Percentiles rank a stretch among this genome's conserved stretches.
phyloP scores from a whole-genome alignment of 2,113 vertebrate genomes.

The Muntiacus muntjak region DNA sequence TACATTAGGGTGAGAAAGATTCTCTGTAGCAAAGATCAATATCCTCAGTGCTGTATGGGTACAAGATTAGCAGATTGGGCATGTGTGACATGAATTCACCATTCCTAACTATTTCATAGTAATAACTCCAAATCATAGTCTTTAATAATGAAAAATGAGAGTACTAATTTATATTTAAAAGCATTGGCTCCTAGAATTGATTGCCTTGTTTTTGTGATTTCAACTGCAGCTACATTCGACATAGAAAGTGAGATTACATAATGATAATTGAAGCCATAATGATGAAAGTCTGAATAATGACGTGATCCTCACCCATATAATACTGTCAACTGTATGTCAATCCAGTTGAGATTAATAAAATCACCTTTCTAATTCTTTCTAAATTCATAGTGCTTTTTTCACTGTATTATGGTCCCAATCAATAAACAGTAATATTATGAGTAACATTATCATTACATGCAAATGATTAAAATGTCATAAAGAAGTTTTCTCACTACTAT shows the following conservation, averaged over 20 bases:
- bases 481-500: background rate
- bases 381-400: background rate
- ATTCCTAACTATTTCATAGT: background rate
- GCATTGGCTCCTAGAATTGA: background rate
- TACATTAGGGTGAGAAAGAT: background rate
- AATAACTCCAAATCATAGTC: accelerated
- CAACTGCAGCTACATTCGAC: background rate
- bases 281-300: background rate
- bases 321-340: background rate
- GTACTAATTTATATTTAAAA: background rate
- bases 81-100: accelerated
- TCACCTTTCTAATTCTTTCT: background rate
- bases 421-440: background rate
- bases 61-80: background rate
- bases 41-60: background rate
- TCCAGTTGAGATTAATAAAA: background rate
- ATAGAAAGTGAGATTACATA: background rate
- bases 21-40: background rate
- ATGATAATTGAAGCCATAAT: background rate
- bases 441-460: accelerated
- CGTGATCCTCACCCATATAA: background rate
- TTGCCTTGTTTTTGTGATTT: background rate
- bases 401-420: background rate
- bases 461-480: background rate
- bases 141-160: background rate